Conservation (phyloP, 1,140 invertebrate genomes). For the Leucophenga varia region DNA sequence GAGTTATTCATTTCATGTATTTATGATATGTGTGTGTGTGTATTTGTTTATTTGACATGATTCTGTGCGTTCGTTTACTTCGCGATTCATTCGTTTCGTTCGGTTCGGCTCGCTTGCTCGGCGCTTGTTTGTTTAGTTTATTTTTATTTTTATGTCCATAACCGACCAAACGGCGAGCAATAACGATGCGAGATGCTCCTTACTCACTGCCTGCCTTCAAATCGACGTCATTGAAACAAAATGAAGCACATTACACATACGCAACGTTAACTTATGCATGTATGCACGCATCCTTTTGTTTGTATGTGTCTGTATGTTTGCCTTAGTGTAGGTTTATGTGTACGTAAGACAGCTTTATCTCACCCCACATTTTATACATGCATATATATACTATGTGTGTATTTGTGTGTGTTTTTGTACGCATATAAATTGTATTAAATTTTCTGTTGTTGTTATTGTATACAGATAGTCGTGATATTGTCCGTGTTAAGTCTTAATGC, state of each 20-base stretch:
- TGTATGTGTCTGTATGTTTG: conserved; percentile 7
- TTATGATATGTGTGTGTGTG: neutral
- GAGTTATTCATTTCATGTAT: no score
- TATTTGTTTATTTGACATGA: conserved; percentile 39
- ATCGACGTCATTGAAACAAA: conserved; percentile 24
- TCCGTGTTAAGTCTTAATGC: no score
- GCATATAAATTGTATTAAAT: conserved; percentile 39
- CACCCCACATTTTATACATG: no score
- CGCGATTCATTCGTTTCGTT: neutral
- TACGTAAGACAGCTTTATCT: neutral
- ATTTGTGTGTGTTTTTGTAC: conserved; percentile 24
- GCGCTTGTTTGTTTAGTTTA: conserved; percentile 33
- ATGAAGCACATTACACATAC: conserved; percentile 23
- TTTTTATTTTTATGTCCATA: conserved; percentile 55
- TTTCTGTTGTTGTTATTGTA: conserved; percentile 2
- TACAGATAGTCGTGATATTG: neutral
- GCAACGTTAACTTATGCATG: conserved; percentile 13
- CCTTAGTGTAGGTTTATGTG: conserved; percentile 15
- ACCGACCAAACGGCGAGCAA: conserved; percentile 34
- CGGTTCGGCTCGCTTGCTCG: neutral
- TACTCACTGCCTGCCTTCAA: neutral
- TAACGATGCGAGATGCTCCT: conserved; percentile 3
- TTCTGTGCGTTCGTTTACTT: conserved; percentile 15
- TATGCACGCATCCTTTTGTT: conserved; percentile 44
- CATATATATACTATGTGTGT: neutral